A percentile compares a stretch with the other conserved stretches of the same genome.
phyloP scores from a whole-genome alignment of 2,797 vertebrate species.

The Enteromius radiatus region DNA sequence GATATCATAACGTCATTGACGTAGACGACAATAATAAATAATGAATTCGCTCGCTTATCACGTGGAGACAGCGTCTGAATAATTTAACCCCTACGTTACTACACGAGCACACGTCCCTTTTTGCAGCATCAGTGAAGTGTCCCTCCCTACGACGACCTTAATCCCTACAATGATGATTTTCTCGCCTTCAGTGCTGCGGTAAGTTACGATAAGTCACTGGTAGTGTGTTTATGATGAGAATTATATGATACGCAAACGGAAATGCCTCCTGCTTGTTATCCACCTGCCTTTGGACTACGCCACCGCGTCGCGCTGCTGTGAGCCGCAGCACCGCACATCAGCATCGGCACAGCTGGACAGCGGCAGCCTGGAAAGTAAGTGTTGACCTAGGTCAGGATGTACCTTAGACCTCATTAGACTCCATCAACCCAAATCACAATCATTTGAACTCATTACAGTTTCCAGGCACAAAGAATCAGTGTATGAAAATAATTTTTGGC shows the following conservation, averaged over 20 bases:
- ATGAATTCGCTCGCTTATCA: conserved; percentile 67
- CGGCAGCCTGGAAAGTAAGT: conserved; percentile 54
- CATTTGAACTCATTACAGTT: neutral
- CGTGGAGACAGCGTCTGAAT: conserved; percentile 73
- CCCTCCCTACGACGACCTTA: conserved; percentile 21
- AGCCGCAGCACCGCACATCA: conserved; percentile 53
- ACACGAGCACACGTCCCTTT: conserved; percentile 59
- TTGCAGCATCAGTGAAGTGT: conserved; percentile 53
- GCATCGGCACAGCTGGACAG: conserved; percentile 52
- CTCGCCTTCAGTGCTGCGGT: neutral
- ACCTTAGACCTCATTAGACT: neutral
- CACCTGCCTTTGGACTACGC: conserved; percentile 53
- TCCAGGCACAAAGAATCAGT: neutral
- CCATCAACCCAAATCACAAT: neutral
- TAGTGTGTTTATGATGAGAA: conserved; percentile 15
- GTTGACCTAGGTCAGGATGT: conserved; percentile 9
- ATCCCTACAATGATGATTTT: conserved; percentile 9
- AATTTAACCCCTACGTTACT: conserved; percentile 75
- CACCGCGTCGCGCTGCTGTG: conserved; percentile 44
- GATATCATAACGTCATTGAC: conserved; percentile 57
- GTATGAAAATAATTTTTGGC: neutral
- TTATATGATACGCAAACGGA: conserved; percentile 51
- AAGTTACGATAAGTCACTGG: neutral
- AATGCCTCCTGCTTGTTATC: conserved; percentile 50
- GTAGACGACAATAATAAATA: conserved; percentile 66